Conservation (phyloP, 2,113 vertebrate genomes). For the Pachypanchax playfairii region DNA sequence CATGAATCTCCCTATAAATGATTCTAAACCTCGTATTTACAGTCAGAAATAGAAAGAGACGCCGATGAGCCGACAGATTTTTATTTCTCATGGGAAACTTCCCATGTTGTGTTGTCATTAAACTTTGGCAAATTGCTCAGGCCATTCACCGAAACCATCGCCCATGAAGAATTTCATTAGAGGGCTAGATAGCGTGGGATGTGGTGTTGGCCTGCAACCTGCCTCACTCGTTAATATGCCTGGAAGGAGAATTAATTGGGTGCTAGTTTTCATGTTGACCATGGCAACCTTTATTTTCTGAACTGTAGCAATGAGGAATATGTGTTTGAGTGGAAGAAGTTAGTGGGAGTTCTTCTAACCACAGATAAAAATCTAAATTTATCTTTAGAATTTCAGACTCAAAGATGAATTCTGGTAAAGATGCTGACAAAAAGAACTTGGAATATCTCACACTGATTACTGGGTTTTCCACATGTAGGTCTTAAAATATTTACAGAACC, state of each 20-base stretch:
- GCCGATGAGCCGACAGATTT: constrained; percentile 31
- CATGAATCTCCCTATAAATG: constrained; percentile 13
- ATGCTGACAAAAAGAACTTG: not conserved
- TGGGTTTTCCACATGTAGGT: not conserved
- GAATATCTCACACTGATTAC: not conserved
- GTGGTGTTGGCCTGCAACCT: constrained; percentile 38
- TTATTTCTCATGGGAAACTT: constrained; percentile 65
- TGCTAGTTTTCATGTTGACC: constrained; percentile 49
- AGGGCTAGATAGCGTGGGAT: constrained; percentile 58
- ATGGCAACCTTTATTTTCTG: constrained; percentile 36
- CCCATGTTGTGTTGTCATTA: constrained; percentile 39
- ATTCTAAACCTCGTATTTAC: constrained; percentile 1
- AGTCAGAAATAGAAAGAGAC: constrained; percentile 7
- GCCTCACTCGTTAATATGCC: constrained; percentile 50
- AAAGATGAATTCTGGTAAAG: not conserved
- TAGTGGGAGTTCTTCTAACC: constrained; percentile 8
- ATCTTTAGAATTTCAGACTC: not conserved
- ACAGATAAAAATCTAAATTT: not conserved
- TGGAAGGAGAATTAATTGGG: constrained; percentile 49
- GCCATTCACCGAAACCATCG: constrained; percentile 65
- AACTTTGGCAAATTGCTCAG: constrained; percentile 55
- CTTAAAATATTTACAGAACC: not conserved
- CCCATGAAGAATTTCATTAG: constrained; percentile 72
- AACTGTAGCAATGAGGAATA: constrained; percentile 22
- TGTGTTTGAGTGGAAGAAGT: constrained; percentile 9